Base-by-base conservation (phyloP, 2,113 vertebrate species). In the Sinosuthora webbiana region DNA sequence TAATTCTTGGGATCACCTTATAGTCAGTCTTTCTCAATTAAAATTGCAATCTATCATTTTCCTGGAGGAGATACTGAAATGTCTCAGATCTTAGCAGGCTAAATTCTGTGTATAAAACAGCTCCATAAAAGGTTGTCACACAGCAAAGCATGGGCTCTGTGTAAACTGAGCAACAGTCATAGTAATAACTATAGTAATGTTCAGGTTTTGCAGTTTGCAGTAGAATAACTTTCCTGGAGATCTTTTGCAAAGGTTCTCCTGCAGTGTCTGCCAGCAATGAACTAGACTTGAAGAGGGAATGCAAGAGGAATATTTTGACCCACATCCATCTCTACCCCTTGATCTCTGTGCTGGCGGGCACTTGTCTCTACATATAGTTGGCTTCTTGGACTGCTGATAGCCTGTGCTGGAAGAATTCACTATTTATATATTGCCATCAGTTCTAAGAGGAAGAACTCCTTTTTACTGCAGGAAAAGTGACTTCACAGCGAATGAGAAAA, bases 1-100 rank as follows among this genome's bases (percentile, higher is more conserved):
- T 83, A 96, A 94, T 95, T 92, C 60, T 78, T 87, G 56, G 45
- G 45, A 93, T 97, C 64, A 69, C 71, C 93, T 95, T 96, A 91
- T 49, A 95, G 60, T 28, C 75, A 93, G 81, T 88, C 81, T 91
- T 95, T 91, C 88, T 88, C 75, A 80, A 87, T 87, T 95, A 96
- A 93, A 83, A 49, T 78, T 79, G 53, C 37, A 86, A 84, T 90
- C 89, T 84, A 25, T 79, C 82, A 49, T 94, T 86, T 96, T 96
- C 65, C 87, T 87, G 78, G 50, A 94, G 79, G 62, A 94, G 78
- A 91, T 53, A 63, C 49, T 59, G 79, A 71, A 80, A 95, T 35
- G 27, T 75, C 81, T 95, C 75, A 59, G 90, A 91, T 82, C 83
- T 79, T 75, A 89, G 86, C 22, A 86, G 56, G 88, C 50, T 83